Conservation (phyloP, 2,888 invertebrate genomes). For the Margaritifera margaritifera region DNA sequence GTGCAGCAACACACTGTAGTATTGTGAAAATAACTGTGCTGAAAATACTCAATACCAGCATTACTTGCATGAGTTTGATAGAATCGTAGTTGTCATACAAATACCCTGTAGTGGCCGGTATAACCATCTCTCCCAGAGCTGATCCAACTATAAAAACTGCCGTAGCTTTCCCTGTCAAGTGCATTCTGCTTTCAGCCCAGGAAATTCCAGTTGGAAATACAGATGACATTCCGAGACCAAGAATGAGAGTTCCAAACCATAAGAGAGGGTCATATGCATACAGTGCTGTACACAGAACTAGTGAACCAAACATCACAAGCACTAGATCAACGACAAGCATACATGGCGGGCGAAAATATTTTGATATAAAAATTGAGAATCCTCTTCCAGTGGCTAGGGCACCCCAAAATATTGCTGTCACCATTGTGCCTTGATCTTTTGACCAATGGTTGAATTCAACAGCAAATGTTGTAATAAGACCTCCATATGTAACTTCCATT, state of each 20-base stretch:
- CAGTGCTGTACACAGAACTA: conserved; percentile 67
- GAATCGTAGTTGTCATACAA: conserved; percentile 66
- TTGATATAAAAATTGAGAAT: conserved; percentile 72
- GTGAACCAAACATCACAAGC: conserved; percentile 62
- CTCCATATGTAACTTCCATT: conserved; percentile 73
- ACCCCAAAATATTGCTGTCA: conserved; percentile 74
- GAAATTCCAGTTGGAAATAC: conserved; percentile 74
- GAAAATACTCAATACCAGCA: conserved; percentile 58
- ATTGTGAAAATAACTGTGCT: conserved; percentile 61
- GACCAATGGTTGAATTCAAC: conserved; percentile 66
- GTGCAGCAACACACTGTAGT: conserved; percentile 68
- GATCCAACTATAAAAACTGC: conserved; percentile 73
- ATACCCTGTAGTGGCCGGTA: conserved; percentile 70
- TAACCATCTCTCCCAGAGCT: conserved; percentile 73
- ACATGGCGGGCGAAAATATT: conserved; percentile 67
- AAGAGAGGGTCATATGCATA: conserved; percentile 57
- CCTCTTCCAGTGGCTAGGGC: conserved; percentile 72
- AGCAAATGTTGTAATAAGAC: conserved; percentile 72
- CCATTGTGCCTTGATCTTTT: conserved; percentile 67
- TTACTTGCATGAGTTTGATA: conserved; percentile 71
- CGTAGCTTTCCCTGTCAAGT: conserved; percentile 73
- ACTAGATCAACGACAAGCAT: conserved; percentile 72
- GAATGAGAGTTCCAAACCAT: conserved; percentile 71
- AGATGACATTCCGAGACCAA: conserved; percentile 74
- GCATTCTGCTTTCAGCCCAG: conserved; percentile 73